Evolutionary conservation across 1,140 invertebrate genomes (phyloP).

Genomic region (Trissolcus basalis): DNA sequence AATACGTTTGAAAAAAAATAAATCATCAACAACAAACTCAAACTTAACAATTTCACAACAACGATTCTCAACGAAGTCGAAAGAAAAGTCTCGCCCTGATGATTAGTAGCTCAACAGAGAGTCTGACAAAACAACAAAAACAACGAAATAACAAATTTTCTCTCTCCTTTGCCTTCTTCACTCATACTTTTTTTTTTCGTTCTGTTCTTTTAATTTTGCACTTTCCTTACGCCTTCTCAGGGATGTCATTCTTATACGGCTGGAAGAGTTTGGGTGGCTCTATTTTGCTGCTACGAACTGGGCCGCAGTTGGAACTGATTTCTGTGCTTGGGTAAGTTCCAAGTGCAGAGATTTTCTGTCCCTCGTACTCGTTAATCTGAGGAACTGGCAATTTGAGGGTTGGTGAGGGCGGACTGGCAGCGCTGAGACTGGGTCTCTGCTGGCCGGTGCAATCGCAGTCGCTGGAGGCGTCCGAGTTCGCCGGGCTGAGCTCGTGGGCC

Average conservation of each 20-base stretch:
- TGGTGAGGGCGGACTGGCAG: constrained; percentile 25
- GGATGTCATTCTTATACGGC: constrained; percentile 81
- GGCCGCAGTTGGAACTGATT: constrained; percentile 60
- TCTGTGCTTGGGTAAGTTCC: constrained; percentile 25
- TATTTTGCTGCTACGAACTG: constrained; percentile 68
- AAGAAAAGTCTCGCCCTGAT: no score
- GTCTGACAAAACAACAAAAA: no score
- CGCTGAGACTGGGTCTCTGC: constrained; percentile 12
- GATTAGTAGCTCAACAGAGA: no score
- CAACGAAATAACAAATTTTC: no score
- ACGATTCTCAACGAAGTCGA: no score
- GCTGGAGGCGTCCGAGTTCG: constrained; percentile 67
- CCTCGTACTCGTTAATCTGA: constrained; percentile 51
- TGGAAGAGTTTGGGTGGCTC: constrained; percentile 82
- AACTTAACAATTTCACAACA: no score
- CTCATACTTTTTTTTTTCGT: no score
- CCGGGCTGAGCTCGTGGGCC: constrained; percentile 63
- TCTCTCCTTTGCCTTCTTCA: no score
- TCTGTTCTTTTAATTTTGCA: no score
- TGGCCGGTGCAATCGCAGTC: constrained; percentile 70
- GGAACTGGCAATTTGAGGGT: constrained; percentile 18
- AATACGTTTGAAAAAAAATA: not conserved
- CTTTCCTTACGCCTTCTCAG: constrained; percentile 61
- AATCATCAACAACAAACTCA: no score
- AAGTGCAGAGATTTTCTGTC: constrained; percentile 41